phyloP scores from a whole-genome alignment of 2,797 vertebrate genomes.

The Paramormyrops hopkinsi region DNA sequence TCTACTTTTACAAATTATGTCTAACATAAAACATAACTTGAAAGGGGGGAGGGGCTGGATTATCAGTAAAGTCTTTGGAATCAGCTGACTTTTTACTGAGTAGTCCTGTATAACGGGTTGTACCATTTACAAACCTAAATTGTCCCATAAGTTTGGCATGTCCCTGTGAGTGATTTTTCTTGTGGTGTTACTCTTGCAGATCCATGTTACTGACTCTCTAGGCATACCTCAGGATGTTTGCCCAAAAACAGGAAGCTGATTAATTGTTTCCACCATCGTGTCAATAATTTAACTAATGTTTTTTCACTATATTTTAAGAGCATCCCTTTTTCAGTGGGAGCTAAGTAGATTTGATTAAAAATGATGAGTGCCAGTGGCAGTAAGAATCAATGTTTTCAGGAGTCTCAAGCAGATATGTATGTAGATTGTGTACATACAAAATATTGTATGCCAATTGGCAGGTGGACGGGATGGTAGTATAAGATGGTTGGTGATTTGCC shows the following conservation, averaged over 20 bases:
- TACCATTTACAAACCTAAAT: not conserved
- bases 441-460: not conserved
- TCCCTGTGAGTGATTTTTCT: slow-evolving; percentile 34
- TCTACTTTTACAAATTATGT: not conserved
- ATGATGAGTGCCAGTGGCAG: not conserved
- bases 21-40: not conserved
- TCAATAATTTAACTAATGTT: slow-evolving; percentile 48
- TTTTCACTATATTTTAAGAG: slow-evolving; percentile 22
- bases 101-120: not conserved
- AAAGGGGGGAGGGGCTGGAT: not conserved
- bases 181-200: slow-evolving; percentile 45
- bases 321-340: not conserved
- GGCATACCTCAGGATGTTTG: slow-evolving; percentile 40
- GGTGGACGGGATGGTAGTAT: not conserved
- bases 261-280: slow-evolving; percentile 53
- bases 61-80: not conserved
- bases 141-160: not conserved
- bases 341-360: not conserved
- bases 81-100: slow-evolving; percentile 22
- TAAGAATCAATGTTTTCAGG: slow-evolving; percentile 4
- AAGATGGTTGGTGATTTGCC: not conserved
- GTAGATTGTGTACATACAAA: not conserved
- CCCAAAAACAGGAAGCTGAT: slow-evolving; percentile 55
- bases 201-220: slow-evolving; percentile 53
- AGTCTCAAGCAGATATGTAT: not conserved